phyloP scores from a whole-genome alignment of 2,797 vertebrate genomes.

The Sphenodon punctatus region DNA sequence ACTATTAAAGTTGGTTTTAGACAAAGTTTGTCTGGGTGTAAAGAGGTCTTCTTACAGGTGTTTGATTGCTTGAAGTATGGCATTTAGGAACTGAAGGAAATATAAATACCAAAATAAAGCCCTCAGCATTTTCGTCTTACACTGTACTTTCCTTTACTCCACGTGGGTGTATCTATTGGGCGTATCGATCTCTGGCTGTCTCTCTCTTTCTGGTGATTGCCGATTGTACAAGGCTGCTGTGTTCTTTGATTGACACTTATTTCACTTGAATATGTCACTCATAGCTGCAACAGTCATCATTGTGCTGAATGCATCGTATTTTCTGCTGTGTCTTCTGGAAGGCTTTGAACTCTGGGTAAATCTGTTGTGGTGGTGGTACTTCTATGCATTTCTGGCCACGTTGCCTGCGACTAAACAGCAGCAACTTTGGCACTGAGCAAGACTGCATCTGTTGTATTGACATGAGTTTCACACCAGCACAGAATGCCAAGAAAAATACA shows the following conservation, averaged over 20 bases:
- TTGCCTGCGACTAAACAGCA: slow-evolving; percentile 34
- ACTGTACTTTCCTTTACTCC: no score
- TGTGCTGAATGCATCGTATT: background rate
- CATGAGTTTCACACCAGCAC: background rate
- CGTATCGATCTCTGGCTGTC: background rate
- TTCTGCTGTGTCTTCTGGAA: background rate
- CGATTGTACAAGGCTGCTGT: background rate
- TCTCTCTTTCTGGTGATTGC: background rate
- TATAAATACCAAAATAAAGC: background rate
- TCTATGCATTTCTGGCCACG: slow-evolving; percentile 16
- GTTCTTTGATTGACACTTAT: background rate
- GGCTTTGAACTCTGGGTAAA: background rate
- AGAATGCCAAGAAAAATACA: background rate
- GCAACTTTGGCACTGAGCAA: slow-evolving; percentile 5
- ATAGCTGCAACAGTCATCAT: background rate
- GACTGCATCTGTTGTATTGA: background rate
- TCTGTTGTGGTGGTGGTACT: slow-evolving; percentile 13
- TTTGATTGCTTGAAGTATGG: background rate
- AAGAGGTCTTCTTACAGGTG: background rate
- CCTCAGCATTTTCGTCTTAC: background rate
- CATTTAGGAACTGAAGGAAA: background rate
- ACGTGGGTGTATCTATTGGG: background rate
- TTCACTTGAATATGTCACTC: background rate
- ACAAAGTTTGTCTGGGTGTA: background rate
- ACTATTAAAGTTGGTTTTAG: background rate